These are phyloP conservation scores for Pristis pectinata DNA, from an alignment of 2,797 vertebrate genomes.

Conservation along the genomic window DNA sequence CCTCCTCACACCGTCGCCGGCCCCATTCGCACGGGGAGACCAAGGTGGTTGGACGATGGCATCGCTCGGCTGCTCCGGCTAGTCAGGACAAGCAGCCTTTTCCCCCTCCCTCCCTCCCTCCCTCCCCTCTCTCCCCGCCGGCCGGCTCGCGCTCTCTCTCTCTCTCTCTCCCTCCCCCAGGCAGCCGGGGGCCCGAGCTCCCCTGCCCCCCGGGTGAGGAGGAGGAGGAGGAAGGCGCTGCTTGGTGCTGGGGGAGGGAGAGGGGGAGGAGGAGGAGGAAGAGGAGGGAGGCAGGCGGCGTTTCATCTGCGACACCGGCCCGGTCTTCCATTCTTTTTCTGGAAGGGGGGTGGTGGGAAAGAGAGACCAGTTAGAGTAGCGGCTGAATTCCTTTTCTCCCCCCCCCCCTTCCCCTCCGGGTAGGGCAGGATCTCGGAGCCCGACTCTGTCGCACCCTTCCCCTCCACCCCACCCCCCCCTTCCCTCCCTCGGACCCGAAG, in stretches of 20 bases:
- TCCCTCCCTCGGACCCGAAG: no score
- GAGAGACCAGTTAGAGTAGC: no score
- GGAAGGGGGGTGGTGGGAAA: background rate
- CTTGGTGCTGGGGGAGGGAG: background rate
- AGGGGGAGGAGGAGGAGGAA: background rate
- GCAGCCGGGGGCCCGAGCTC: background rate
- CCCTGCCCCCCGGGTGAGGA: background rate
- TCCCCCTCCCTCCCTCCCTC: no score
- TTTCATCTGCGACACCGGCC: background rate
- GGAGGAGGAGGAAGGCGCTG: background rate
- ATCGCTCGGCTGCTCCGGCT: conserved; percentile 1
- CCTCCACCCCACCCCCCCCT: no score
- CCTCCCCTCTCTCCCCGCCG: background rate
- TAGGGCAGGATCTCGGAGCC: no score
- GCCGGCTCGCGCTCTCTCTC: background rate
- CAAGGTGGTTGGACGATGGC: background rate
- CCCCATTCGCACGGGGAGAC: background rate
- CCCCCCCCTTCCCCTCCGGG: background rate
- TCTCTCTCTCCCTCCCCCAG: background rate
- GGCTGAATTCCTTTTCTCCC: background rate
- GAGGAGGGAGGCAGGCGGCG: background rate
- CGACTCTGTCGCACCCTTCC: no score
- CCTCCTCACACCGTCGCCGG: background rate
- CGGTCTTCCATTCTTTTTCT: background rate
- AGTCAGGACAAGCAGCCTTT: background rate